phyloP scores from a whole-genome alignment of 1,140 invertebrate species.

The Andrena cerasifolii region DNA sequence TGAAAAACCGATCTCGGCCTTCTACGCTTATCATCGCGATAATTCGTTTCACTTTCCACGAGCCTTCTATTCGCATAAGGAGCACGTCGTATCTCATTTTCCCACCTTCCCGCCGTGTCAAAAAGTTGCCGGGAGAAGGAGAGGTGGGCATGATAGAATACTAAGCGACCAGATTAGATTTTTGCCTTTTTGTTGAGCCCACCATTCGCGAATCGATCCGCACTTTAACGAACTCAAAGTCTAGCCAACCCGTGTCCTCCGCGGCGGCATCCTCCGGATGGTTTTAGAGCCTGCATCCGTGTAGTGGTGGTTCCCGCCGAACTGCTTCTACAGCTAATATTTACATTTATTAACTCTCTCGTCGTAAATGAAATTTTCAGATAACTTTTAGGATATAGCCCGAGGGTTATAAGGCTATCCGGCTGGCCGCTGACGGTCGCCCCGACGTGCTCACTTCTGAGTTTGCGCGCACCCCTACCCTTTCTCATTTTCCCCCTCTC shows the following conservation, averaged over 20 bases:
- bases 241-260: constrained; percentile 34
- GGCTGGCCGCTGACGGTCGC: constrained; percentile 57
- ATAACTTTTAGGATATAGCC: constrained; percentile 81
- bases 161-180: constrained; percentile 58
- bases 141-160: constrained; percentile 60
- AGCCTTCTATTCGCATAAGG: constrained; percentile 19
- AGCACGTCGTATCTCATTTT: constrained; percentile 22
- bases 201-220: constrained; percentile 66
- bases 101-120: not conserved
- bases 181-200: constrained; percentile 61
- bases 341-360: constrained; percentile 82
- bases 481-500: constrained; percentile 47
- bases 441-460: constrained; percentile 50
- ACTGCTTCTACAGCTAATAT: constrained; percentile 81
- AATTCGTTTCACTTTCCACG: constrained; percentile 10
- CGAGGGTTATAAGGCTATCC: constrained; percentile 78
- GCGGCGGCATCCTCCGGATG: constrained; percentile 46
- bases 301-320: constrained; percentile 70
- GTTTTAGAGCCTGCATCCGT: constrained; percentile 55
- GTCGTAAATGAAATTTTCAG: constrained; percentile 82
- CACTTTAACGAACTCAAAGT: constrained; percentile 73
- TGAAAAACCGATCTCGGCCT: not conserved
- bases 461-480: constrained; percentile 43
- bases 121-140: constrained; percentile 31
- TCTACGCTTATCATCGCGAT: not conserved